Conservation (phyloP, 2,113 vertebrate genomes). For the Apodemus speciosus region DNA sequence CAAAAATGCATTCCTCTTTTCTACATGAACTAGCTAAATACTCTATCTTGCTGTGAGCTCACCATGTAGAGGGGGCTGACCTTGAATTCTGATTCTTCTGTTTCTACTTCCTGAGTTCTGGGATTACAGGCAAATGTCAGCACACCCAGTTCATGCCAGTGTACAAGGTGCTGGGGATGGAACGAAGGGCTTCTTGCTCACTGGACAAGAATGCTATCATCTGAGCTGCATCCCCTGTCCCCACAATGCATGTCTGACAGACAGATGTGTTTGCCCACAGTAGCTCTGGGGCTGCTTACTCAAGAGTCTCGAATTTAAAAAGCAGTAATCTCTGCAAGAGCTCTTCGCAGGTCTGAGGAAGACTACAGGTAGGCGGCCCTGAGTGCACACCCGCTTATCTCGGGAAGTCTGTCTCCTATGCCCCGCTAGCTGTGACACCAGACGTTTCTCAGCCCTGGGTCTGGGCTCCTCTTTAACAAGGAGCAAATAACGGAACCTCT, state of each 20-base stretch:
- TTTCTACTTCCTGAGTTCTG: not conserved
- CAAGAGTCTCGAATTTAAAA: not conserved
- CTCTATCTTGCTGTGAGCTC: not conserved
- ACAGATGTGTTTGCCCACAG: conserved; percentile 22
- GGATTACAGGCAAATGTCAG: not conserved
- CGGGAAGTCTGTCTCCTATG: not conserved
- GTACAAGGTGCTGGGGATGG: not conserved
- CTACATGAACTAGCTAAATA: not conserved
- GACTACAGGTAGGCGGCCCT: not conserved
- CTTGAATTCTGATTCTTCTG: not conserved
- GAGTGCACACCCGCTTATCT: not conserved
- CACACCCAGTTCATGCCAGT: not conserved
- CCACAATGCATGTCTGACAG: conserved; percentile 45
- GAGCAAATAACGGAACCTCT: not conserved
- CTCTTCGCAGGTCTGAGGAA: conserved; percentile 46
- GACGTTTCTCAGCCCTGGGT: not conserved
- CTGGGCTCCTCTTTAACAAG: not conserved
- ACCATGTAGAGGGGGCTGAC: too few species aligned
- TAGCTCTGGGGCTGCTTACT: not conserved
- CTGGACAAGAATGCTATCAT: too few species aligned
- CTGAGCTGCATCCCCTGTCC: not conserved
- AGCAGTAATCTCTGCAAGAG: conserved; percentile 46
- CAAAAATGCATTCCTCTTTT: not conserved
- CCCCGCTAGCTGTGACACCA: not conserved
- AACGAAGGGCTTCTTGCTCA: not conserved